phyloP scores from a whole-genome alignment of 2,888 invertebrate genomes.

The Oeneis ivallda region DNA sequence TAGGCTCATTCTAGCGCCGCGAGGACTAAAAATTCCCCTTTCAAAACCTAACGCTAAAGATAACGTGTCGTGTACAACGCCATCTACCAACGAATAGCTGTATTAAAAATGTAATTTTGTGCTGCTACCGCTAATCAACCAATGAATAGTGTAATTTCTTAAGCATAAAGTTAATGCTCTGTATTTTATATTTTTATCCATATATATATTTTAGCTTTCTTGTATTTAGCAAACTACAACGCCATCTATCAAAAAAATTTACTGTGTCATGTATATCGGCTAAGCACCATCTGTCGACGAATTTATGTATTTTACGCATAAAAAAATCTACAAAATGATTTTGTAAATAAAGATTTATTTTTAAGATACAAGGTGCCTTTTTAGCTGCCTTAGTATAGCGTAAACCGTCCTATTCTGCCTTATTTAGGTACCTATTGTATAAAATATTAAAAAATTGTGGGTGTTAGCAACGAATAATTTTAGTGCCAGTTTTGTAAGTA shows the following conservation, averaged over 20 bases:
- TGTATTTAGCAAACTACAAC: background rate
- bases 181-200: background rate
- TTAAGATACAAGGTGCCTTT: conserved; percentile 59
- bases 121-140: conserved; percentile 6
- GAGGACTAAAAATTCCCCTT: conserved; percentile 67
- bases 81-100: conserved; percentile 60
- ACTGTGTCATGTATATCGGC: conserved; percentile 3
- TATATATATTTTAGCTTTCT: too few species aligned
- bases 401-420: conserved; percentile 74
- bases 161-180: background rate
- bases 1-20: conserved; percentile 72
- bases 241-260: conserved; percentile 19
- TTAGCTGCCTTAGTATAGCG: conserved; percentile 68
- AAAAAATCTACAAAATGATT: conserved; percentile 30
- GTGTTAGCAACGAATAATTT: conserved; percentile 66
- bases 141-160: conserved; percentile 8
- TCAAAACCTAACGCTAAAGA: conserved; percentile 44
- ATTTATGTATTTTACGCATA: conserved; percentile 45
- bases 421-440: conserved; percentile 49
- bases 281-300: conserved; percentile 48
- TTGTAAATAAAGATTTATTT: conserved; percentile 40
- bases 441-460: conserved; percentile 53
- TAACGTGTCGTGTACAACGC: conserved; percentile 52
- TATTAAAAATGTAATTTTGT: conserved; percentile 24
- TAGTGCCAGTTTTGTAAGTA: conserved; percentile 65